Evolutionary conservation across 1,140 invertebrate species (phyloP).

Genomic region (Orius laevigatus): DNA sequence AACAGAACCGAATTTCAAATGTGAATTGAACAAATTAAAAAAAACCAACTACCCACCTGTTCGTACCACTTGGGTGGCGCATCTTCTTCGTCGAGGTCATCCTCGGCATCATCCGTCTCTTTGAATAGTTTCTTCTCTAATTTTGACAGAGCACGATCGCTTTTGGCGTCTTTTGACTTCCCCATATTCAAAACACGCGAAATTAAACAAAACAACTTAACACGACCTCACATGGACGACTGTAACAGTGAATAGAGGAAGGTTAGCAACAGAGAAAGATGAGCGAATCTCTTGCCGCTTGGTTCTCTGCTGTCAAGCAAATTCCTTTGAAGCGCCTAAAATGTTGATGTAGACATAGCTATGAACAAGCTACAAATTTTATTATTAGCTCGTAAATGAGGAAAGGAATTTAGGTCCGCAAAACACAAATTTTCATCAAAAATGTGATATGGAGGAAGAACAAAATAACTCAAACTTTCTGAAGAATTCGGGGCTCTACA

Average conservation of each 20-base stretch:
- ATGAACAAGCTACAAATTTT: too few relatives aligned
- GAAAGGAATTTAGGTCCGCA: too few relatives aligned
- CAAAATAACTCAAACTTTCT: too few relatives aligned
- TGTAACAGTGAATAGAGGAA: neutral
- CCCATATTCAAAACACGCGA: slow-evolving; percentile 1
- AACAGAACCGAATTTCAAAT: neutral
- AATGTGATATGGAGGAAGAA: too few relatives aligned
- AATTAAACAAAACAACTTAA: neutral
- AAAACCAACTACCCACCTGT: neutral
- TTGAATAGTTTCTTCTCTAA: neutral
- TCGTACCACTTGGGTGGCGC: slow-evolving; percentile 3
- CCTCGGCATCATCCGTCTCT: neutral
- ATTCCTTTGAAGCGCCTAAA: too few relatives aligned
- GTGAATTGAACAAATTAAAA: neutral
- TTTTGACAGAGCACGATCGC: neutral
- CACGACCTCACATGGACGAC: neutral
- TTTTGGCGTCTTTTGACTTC: neutral
- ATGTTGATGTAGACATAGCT: too few relatives aligned
- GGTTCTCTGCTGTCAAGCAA: too few relatives aligned
- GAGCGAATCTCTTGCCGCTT: neutral
- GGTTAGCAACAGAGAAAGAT: neutral
- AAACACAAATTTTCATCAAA: too few relatives aligned
- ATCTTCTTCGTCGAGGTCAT: neutral
- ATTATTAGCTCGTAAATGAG: too few relatives aligned
- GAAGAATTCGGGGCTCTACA: too few relatives aligned